Evolutionary conservation across 2,113 vertebrate genomes (phyloP), one percentile per base, ranked within the genome.

Genomic region (Tetraodon nigroviridis): DNA sequence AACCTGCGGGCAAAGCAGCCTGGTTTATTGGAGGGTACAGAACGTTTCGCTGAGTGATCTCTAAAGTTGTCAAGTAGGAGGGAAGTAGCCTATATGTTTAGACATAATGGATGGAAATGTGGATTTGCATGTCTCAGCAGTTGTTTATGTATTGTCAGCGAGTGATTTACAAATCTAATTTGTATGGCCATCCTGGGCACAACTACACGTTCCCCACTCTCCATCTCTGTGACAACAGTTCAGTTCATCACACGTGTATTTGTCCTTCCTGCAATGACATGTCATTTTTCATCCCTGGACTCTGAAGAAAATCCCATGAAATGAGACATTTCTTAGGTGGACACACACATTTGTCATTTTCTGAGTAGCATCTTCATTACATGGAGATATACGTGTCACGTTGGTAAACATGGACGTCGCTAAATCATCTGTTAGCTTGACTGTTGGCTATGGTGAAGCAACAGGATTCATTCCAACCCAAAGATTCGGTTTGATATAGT

Each of bases 1-100:
- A 67, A 73, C 61, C 71, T 5, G 63, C 61, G 67, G 83, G 59
- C 65, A 64, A 62, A 58, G 46, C 57, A 55, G 65, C 63, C 57
- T 58, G 40, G 32, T 24, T 29, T 52, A 58, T 44, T 12, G 14
- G 46, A 59, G 52, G 66, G 44, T 46, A 51, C 46, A 18, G 48
- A 58, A 46, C 18, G 40, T 46, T 65, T 63, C 46, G 41, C 54
- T 44, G 53, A n/a, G 42, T 53, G 17, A 46, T 56, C 51, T 64
- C 41, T 48, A 20, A 69, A 46, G 52, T 40, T 58, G 24, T 12
- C 22, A 13, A 2, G 18, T 48, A 37, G 32, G 32, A 12, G 32
- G 8, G 32, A 3, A 37, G 32, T 11, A 8, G 8, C 8, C 32
- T 37, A 37, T 37, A 12, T 12, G 32, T 37, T 37, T 8, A 37